Evolutionary conservation across 2,797 vertebrate species (phyloP).

Genomic region (Hapalemur alaotrensis): DNA sequence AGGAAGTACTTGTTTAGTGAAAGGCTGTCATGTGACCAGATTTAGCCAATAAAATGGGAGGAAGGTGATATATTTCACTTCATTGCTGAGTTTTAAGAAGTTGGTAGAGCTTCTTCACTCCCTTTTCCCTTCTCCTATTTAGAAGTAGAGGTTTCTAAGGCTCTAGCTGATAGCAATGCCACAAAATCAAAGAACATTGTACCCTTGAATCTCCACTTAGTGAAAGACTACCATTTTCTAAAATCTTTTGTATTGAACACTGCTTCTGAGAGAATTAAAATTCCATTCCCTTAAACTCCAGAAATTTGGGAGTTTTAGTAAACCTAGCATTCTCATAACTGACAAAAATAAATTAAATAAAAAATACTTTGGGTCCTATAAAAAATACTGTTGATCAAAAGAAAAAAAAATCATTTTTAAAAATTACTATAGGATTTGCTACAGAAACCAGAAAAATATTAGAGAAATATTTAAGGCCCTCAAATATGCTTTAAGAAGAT

Average conservation of each 20-base stretch:
- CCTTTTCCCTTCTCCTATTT: background rate
- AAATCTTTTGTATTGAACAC: background rate
- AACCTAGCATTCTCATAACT: background rate
- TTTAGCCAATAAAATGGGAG: background rate
- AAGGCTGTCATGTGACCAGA: background rate
- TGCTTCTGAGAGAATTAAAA: background rate
- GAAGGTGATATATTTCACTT: background rate
- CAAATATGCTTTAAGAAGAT: background rate
- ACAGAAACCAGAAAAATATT: background rate
- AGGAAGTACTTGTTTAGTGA: background rate
- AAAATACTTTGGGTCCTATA: background rate
- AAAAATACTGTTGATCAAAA: background rate
- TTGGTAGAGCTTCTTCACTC: background rate
- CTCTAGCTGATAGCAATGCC: background rate
- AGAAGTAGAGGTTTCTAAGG: background rate
- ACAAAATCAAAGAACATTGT: background rate
- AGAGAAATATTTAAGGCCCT: background rate
- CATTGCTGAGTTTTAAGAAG: background rate
- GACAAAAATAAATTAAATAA: background rate
- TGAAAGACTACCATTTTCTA: background rate
- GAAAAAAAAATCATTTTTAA: background rate
- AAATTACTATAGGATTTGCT: background rate
- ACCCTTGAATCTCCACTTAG: background rate
- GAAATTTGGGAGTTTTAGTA: background rate
- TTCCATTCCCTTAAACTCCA: background rate